phyloP scores from a whole-genome alignment of 1,140 invertebrate species.

The Episyrphus balteatus region DNA sequence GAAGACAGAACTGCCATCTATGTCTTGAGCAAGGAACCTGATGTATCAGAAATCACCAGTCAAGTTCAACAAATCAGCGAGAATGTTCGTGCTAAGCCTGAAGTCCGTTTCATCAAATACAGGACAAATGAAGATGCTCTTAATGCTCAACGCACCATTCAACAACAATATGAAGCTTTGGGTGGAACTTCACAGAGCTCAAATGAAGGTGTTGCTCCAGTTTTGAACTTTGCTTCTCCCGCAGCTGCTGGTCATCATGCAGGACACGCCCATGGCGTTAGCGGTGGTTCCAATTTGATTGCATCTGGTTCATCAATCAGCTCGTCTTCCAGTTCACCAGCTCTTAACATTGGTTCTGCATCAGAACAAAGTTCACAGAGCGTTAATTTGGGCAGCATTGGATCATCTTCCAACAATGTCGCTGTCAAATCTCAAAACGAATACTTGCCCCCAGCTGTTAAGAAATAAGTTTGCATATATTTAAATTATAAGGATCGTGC shows the following conservation, averaged over 20 bases:
- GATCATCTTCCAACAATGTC: too few species aligned
- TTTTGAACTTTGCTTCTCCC: conserved; percentile 23
- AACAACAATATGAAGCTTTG: conserved; percentile 27
- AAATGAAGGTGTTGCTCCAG: conserved; percentile 25
- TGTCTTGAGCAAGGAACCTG: conserved; percentile 27
- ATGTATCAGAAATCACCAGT: conserved; percentile 20
- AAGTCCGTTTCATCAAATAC: conserved; percentile 31
- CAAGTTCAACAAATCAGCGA: conserved; percentile 17
- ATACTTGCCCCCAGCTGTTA: too few species aligned
- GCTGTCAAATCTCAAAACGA: too few species aligned
- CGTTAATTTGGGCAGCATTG: too few species aligned
- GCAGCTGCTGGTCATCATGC: not conserved
- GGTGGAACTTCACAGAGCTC: conserved; percentile 19
- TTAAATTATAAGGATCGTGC: too few species aligned
- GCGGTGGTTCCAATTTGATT: too few species aligned
- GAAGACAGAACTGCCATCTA: conserved; percentile 28
- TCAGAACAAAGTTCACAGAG: too few species aligned
- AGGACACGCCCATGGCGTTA: not conserved
- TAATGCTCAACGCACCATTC: conserved; percentile 27
- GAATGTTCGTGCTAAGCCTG: conserved; percentile 22
- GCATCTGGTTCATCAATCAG: too few species aligned
- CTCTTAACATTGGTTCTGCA: too few species aligned
- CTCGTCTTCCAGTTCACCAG: too few species aligned
- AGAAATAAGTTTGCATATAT: too few species aligned
- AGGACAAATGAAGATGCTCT: conserved; percentile 24